These are phyloP conservation scores for Clytia hemisphaerica DNA, from an alignment of 30 jellyfish, hydroid and myxozoan genomes.

Conservation along the genomic window DNA sequence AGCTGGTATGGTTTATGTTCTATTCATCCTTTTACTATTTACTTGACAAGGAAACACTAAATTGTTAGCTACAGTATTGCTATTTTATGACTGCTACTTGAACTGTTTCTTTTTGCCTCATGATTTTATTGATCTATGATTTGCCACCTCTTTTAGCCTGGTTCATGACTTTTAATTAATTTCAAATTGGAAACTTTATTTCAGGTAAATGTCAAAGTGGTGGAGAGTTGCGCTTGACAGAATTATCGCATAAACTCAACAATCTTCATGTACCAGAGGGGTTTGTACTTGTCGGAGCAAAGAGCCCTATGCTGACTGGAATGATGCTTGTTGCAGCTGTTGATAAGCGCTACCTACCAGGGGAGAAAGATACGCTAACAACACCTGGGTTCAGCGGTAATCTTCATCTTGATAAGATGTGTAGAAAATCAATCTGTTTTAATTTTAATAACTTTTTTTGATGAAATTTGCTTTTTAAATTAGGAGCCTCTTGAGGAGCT, in stretches of 20 bases:
- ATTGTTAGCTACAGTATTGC: neutral
- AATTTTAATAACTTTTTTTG: neutral
- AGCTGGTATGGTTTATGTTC: neutral
- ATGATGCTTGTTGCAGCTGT: constrained; percentile 81
- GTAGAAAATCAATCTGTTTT: neutral
- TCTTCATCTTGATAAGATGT: neutral
- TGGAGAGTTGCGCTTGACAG: constrained; percentile 65
- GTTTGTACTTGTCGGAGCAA: constrained; percentile 74
- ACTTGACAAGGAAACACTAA: neutral
- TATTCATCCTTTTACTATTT: neutral
- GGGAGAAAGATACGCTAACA: constrained; percentile 62
- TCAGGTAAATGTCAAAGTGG: constrained; percentile 85
- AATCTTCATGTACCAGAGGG: constrained; percentile 60
- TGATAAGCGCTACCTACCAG: constrained; percentile 67
- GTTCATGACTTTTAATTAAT: neutral
- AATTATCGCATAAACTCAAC: constrained; percentile 41
- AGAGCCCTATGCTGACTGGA: constrained; percentile 77
- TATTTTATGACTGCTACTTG: neutral
- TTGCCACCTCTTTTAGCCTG: neutral
- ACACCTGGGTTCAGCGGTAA: constrained; percentile 78
- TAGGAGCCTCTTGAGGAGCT: neutral
- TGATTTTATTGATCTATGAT: neutral
- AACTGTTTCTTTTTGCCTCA: neutral
- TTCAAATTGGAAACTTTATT: neutral
- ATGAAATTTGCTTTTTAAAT: neutral